These are phyloP conservation scores for Platycnemis pennipes DNA, from an alignment of 2,888 invertebrate species.

Conservation along the genomic window DNA sequence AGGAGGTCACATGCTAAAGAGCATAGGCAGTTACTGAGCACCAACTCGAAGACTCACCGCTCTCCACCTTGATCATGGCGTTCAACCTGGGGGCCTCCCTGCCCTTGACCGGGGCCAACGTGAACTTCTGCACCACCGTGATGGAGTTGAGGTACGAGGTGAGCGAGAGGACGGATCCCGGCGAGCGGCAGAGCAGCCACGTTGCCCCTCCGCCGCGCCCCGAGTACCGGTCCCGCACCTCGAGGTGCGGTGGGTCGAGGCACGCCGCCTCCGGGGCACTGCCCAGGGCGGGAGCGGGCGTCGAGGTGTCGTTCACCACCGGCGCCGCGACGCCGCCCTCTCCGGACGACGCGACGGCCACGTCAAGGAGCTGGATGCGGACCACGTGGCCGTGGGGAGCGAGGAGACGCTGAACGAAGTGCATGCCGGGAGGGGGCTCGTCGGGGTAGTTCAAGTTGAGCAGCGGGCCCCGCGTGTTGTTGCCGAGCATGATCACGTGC, in stretches of 20 bases:
- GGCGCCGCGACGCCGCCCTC: conserved; percentile 69
- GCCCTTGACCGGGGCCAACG: conserved; percentile 75
- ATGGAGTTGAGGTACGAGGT: conserved; percentile 86
- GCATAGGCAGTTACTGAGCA: too few species aligned
- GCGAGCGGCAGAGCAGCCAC: conserved; percentile 45
- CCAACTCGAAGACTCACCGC: conserved; percentile 81
- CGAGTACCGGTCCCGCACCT: conserved; percentile 85
- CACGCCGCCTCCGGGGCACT: neutral
- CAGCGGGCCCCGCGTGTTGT: conserved; percentile 79
- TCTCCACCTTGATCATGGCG: conserved; percentile 83
- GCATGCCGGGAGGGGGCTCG: conserved; percentile 80
- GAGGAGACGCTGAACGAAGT: conserved; percentile 82
- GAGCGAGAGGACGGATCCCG: conserved; percentile 79
- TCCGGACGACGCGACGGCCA: conserved; percentile 79
- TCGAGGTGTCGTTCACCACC: conserved; percentile 75
- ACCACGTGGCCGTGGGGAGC: conserved; percentile 80
- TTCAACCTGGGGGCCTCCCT: conserved; percentile 82
- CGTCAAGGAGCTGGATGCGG: conserved; percentile 80
- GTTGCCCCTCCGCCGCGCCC: conserved; percentile 76
- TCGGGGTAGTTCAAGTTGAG: conserved; percentile 83
- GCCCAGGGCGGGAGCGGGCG: neutral
- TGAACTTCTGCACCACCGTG: conserved; percentile 81
- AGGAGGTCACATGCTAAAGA: too few species aligned
- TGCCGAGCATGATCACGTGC: conserved; percentile 79
- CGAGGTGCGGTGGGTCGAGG: conserved; percentile 77